Evolutionary conservation across 2,113 vertebrate genomes (phyloP), one percentile per base, ranked within the genome.

Genomic region (Notarius lentiginosus): DNA sequence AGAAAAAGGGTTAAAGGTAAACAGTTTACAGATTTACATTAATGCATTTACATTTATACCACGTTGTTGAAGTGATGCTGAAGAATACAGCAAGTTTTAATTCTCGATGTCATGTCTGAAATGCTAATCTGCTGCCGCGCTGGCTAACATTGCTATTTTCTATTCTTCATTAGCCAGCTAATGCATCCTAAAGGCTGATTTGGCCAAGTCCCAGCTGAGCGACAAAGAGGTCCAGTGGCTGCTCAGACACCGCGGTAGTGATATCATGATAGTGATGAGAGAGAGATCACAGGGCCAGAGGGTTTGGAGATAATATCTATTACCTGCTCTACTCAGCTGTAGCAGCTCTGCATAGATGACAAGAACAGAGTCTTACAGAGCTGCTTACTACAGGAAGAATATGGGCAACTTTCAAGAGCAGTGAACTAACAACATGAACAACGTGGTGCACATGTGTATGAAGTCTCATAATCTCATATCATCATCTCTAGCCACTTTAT

Each of bases 221-320:
- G 41, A 80, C 85, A 81, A 41, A 70, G 76, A 41, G 8, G 51
- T 34, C 8, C 63, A 86, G 53, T 41, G 77, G 47, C 61, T 80
- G 17, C 76, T 81, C 77, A 81, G 65, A 86, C 65, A 81, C 77
- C 34, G 27, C 5, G 3, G 4, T 80, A 58, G 27, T 80, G 77
- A 72, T 66, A 24, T 55, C 18, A 47, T 24, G 51, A 17, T 47
- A 81, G 77, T 70, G 79, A 86, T 72, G 66, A 82, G 85, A 86
- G 61, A 56, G 63, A 72, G 79, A 86, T 86, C 77, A 81, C 63
- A 86, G 77, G 53, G 34, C 65, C 51, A 82, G 77, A 58, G 34
- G 77, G 61, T 17, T 2, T 41, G 7, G 85, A 81, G 79, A 86
- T 70, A 72, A 15, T 55, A 81, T 86, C 85, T 72, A 81, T 61